phyloP scores from a whole-genome alignment of 2,113 vertebrate species.

The Dromiciops gliroides region DNA sequence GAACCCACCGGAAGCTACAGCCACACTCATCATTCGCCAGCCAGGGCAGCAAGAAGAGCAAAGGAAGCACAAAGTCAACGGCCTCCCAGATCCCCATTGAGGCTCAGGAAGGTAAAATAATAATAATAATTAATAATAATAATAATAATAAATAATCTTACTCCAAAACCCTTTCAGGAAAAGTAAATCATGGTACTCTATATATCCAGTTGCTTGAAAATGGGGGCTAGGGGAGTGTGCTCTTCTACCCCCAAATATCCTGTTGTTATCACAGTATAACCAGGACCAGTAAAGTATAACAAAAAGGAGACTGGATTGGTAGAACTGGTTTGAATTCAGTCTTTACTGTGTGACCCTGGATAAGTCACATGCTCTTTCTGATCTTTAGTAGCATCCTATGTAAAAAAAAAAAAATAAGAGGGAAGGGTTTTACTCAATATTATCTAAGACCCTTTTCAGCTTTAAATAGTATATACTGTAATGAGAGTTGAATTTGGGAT shows the following conservation, averaged over 20 bases:
- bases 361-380: not conserved
- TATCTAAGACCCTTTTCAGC: not conserved
- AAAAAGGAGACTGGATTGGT: not conserved
- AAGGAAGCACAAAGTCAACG: slow-evolving; percentile 91
- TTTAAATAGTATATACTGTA: not conserved
- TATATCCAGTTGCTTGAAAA: not conserved
- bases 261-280: not conserved
- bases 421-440: not conserved
- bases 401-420: not conserved
- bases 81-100: slow-evolving; percentile 94
- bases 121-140: no score
- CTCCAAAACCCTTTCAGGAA: not conserved
- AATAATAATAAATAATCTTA: no score
- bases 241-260: not conserved
- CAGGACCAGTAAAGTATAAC: no score
- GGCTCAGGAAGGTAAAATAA: slow-evolving; percentile 91
- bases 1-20: slow-evolving; percentile 89
- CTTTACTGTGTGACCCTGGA: not conserved
- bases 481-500: not conserved
- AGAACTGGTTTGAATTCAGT: not conserved
- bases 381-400: not conserved
- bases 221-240: not conserved
- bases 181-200: not conserved
- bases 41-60: slow-evolving; percentile 95
- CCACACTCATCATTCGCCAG: slow-evolving; percentile 93